These are phyloP conservation scores for Pimpla rufipes DNA, from an alignment of 2,888 invertebrate species.

Conservation along the genomic window DNA sequence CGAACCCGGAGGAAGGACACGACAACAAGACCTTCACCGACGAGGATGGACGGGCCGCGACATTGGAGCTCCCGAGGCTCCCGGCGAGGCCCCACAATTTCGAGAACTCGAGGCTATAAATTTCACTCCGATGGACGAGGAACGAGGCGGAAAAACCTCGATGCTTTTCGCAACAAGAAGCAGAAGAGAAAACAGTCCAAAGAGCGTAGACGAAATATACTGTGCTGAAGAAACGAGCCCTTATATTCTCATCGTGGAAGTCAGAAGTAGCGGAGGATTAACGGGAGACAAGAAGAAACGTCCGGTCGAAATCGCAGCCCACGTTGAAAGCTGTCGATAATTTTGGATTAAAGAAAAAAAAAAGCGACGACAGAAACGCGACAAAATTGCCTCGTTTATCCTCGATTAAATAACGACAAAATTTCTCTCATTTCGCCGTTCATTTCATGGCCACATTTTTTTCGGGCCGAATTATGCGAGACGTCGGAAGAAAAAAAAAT, in stretches of 20 bases:
- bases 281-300: constrained; percentile 10
- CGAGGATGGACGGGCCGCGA: constrained; percentile 85
- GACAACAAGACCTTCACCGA: constrained; percentile 87
- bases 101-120: constrained; percentile 80
- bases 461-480: neutral
- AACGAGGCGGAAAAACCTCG: neutral
- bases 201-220: constrained; percentile 38
- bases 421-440: constrained; percentile 18
- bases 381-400: constrained; percentile 2
- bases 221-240: constrained; percentile 7
- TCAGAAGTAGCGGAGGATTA: neutral
- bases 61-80: constrained; percentile 81
- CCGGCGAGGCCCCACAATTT: constrained; percentile 75
- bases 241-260: constrained; percentile 44
- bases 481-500: neutral
- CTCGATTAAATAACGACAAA: neutral
- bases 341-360: neutral
- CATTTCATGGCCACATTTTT: neutral
- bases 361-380: neutral
- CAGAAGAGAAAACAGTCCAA: constrained; percentile 56
- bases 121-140: neutral
- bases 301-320: neutral
- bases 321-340: neutral
- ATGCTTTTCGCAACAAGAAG: neutral
- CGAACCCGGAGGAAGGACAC: constrained; percentile 84